Conservation (phyloP, 2,888 invertebrate species). For the Strigamia maritima region DNA sequence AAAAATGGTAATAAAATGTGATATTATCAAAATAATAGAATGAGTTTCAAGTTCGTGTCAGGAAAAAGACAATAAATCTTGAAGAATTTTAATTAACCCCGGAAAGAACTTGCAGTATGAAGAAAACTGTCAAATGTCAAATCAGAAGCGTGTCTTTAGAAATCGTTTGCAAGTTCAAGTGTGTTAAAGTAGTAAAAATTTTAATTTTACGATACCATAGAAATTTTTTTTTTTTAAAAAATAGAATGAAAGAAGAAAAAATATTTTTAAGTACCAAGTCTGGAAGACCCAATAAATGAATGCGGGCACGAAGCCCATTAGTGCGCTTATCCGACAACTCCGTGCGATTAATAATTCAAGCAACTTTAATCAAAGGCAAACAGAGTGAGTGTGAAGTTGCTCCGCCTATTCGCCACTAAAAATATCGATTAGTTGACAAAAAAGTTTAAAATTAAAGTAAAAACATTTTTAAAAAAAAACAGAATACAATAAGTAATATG, state of each 20-base stretch:
- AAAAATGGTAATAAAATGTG: not conserved
- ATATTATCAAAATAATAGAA: not conserved
- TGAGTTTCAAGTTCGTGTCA: not conserved
- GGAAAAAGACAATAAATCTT: not conserved
- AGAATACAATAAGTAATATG: not conserved
- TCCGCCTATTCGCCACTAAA: conserved; percentile 27
- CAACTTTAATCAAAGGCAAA: conserved; percentile 24
- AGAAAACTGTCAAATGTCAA: conserved; percentile 4
- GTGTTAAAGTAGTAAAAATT: not conserved
- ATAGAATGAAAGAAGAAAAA: not conserved
- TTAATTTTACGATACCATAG: too few relatives aligned
- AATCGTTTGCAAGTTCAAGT: not conserved
- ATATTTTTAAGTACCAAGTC: not conserved
- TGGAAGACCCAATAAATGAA: conserved; percentile 19
- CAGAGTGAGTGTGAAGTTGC: conserved; percentile 31
- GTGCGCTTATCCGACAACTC: conserved; percentile 21
- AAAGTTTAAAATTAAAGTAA: not conserved
- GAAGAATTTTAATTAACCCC: not conserved
- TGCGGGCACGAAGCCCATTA: conserved; percentile 18
- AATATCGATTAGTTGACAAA: not conserved
- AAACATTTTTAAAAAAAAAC: not conserved
- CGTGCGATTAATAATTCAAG: conserved; percentile 34
- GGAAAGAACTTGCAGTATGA: not conserved
- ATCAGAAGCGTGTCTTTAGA: not conserved
- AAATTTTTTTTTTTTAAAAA: too few relatives aligned